A percentile compares a stretch with the other conserved stretches of the same genome.
These are phyloP conservation scores for Tinea semifulvella DNA, from an alignment of 2,888 invertebrate genomes.

Conservation along the genomic window DNA sequence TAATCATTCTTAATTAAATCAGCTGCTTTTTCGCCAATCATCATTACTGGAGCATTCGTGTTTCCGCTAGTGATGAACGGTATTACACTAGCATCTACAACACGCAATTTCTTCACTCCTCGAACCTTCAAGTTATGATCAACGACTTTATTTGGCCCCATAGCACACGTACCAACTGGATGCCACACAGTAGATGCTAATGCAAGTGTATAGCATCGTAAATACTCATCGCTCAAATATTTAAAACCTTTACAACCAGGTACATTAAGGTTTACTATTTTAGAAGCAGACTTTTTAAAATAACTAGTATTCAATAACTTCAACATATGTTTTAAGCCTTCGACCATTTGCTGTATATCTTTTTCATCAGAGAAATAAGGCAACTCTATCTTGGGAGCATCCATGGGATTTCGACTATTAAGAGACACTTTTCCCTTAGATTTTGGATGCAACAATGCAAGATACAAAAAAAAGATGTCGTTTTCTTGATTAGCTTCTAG, in stretches of 20 bases:
- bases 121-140: slow-evolving; percentile 44
- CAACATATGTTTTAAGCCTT: slow-evolving; percentile 32
- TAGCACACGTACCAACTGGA: slow-evolving; percentile 69
- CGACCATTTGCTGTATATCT: slow-evolving; percentile 45
- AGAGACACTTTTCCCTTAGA: slow-evolving; percentile 65
- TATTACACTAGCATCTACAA: slow-evolving; percentile 43
- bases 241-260: slow-evolving; percentile 30
- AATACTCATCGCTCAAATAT: slow-evolving; percentile 39
- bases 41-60: slow-evolving; percentile 49
- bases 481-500: slow-evolving; percentile 2
- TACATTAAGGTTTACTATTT: slow-evolving; percentile 23
- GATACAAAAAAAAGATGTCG: slow-evolving; percentile 1
- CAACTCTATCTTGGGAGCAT: slow-evolving; percentile 61
- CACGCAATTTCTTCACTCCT: slow-evolving; percentile 51
- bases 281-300: slow-evolving; percentile 30
- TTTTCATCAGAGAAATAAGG: slow-evolving; percentile 62
- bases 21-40: slow-evolving; percentile 42
- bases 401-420: slow-evolving; percentile 50
- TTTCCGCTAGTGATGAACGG: slow-evolving; percentile 50
- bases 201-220: slow-evolving; percentile 53
- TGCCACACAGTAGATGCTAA: slow-evolving; percentile 63
- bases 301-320: slow-evolving; percentile 35
- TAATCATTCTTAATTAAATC: slow-evolving; percentile 30
- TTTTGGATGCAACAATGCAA: slow-evolving; percentile 64
- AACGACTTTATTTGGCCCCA: slow-evolving; percentile 65